Evolutionary conservation across 2,888 invertebrate species (phyloP), one percentile per base, ranked within the genome.

Genomic region (Gerris lacustris): DNA sequence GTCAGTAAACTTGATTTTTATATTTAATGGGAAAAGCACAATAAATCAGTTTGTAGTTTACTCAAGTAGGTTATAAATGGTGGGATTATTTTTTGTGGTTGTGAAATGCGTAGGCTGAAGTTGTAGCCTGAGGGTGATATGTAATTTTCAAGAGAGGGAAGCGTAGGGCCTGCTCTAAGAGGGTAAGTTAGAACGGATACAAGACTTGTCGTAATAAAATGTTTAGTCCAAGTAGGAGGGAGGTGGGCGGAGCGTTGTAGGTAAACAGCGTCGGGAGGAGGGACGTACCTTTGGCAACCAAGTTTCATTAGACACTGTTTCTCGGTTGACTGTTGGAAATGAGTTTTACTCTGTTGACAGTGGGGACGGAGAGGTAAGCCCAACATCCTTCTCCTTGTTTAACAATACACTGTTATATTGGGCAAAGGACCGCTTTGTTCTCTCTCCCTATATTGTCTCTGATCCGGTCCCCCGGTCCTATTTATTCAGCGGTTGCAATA

Each of bases 401-500:
- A 70, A 72, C 72, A 73, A 74, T 74, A 74, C 74, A 74, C 74
- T 73, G 73, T 73, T 74, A 74, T 72, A 74, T 72, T 73, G 73
- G 73, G 72, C 71, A 69, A 71, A 69, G 72, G 73, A 72, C 70
- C 73, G 67, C 73, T 73, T 72, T 70, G 67, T 69, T 55, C 55
- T 55, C 15, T 11, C 11, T 73, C 67, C 72, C 71, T 74, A 72
- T 73, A 73, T 73, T 72, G 73, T 74, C 73, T 72, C 74, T 55
- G 72, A 74, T 74, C 74, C 71, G 47, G 67, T 71, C 63, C 70
- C 15, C 55, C 15, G 15, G 55, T 55, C 11, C 74, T 74, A 74
- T 74, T 74, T 74, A 74, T 74, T 74, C 74, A 70, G 74, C 64
- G 74, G 74, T 74, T 72, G 74, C 73, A 74, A 74, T 74, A 74